Evolutionary conservation across 2,113 vertebrate genomes (phyloP).

Genomic region (Onychorhynchus coronatus): DNA sequence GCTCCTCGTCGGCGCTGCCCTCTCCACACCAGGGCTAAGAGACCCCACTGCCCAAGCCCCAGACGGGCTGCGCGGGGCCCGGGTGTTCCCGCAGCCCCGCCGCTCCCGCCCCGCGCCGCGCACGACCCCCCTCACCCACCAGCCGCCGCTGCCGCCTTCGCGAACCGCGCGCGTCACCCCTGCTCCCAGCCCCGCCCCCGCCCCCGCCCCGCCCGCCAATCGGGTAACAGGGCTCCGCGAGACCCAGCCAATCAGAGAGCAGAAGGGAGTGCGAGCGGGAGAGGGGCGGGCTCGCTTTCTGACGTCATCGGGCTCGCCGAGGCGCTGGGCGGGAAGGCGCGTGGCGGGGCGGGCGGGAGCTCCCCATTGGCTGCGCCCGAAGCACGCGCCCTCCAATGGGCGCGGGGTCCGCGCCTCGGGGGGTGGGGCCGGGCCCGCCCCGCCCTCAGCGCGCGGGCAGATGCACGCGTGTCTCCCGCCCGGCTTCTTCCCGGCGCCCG

Average conservation of each 20-base stretch:
- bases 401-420: neutral
- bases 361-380: neutral
- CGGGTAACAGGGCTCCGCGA: no score
- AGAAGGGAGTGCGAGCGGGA: fast-evolving
- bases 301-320: neutral
- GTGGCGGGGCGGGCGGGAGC: neutral
- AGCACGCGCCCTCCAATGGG: neutral
- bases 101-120: fast-evolving
- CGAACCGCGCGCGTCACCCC: neutral
- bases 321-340: fast-evolving
- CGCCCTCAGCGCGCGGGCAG: fast-evolving
- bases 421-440: fast-evolving
- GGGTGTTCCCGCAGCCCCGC: neutral
- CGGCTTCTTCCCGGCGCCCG: neutral
- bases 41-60: no score
- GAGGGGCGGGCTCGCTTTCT: fast-evolving
- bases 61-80: neutral
- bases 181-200: neutral
- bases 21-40: neutral
- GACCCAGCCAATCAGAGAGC: neutral
- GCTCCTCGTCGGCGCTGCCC: neutral
- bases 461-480: neutral
- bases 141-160: no score
- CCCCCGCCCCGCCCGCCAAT: neutral
- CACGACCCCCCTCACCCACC: no score